Percentiles rank a stretch among this genome's conserved stretches.
Evolutionary conservation across 1,140 invertebrate genomes (phyloP).

Genomic region (Luehdorfia chinensis): DNA sequence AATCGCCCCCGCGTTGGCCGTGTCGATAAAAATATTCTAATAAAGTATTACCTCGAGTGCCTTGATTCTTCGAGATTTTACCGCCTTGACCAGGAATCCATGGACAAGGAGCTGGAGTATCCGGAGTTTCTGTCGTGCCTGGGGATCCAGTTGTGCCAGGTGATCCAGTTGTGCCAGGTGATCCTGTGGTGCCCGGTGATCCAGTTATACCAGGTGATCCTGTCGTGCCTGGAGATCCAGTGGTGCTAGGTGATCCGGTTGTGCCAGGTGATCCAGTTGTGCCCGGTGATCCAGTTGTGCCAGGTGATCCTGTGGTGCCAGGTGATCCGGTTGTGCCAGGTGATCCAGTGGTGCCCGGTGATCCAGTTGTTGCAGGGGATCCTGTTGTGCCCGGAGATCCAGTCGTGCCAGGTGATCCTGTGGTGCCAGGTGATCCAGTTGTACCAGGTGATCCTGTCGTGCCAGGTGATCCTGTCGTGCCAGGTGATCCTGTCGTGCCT

Average conservation of each 20-base stretch:
- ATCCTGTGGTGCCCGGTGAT: no score
- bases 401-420: no score
- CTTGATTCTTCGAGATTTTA: constrained; percentile 8
- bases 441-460: neutral
- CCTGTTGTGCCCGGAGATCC: no score
- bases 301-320: neutral
- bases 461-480: neutral
- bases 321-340: neutral
- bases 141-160: no score
- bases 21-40: no score
- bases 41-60: constrained; percentile 2
- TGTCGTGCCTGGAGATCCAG: no score
- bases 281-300: neutral
- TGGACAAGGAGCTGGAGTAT: no score
- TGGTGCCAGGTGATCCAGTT: neutral
- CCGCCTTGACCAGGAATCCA: constrained; percentile 1
- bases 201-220: no score
- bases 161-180: no score
- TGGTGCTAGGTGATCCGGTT: no score
- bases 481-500: neutral
- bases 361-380: neutral
- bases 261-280: neutral
- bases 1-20: no score
- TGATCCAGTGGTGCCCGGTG: neutral
- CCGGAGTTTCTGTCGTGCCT: no score